Evolutionary conservation across 2,797 vertebrate species (phyloP), one percentile per base, ranked within the genome.

Genomic region (Meda fulgida): DNA sequence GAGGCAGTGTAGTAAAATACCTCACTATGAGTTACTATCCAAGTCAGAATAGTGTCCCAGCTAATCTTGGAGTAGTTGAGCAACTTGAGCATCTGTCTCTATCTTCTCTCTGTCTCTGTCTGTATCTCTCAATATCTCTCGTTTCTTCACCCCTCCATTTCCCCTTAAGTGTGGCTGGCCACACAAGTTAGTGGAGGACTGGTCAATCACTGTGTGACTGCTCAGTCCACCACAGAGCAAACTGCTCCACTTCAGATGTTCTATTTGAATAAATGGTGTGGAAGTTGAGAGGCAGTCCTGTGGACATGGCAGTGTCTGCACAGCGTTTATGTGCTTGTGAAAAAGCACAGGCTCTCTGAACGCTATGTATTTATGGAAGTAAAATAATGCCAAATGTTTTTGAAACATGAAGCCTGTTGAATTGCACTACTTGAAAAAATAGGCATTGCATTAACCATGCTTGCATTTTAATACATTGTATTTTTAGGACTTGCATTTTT

Each of bases 241-340:
- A 26, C 26, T 26, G 38, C 66, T 84, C 53, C 53, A 63, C 31
- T 83, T 77, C 31, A 81, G 75, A 77, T 46, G 72, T 4, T 36
- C 48, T 19, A 51, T 77, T 78, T 80, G 71, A 88, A 79, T 78
- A 88, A 87, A 85, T 76, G 73, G 60, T 85, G 85, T 80, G 46
- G 70, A 84, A 71, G 53, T 80, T 48, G 60, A 43, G 75, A 86
- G 67, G 26, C 21, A 67, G 16, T 31, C 23, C 38, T 71, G 76
- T 77, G 76, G 58, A 40, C 53, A 43, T 48, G 34, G 46, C 83
- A 65, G 77, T 83, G 66, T 53, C 51, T 60, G 80, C 36, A 71
- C 67, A 3, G 7, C 53, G 26, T 88, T 88, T 87, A 82, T 87
- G 53, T 82, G 83, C 79, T 80, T 85, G 66, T 71, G 48, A 46